A percentile compares a stretch with the other conserved stretches of the same genome.
These are phyloP conservation scores for Clarias magur DNA, from an alignment of 2,113 vertebrate genomes.

Conservation along the genomic window DNA sequence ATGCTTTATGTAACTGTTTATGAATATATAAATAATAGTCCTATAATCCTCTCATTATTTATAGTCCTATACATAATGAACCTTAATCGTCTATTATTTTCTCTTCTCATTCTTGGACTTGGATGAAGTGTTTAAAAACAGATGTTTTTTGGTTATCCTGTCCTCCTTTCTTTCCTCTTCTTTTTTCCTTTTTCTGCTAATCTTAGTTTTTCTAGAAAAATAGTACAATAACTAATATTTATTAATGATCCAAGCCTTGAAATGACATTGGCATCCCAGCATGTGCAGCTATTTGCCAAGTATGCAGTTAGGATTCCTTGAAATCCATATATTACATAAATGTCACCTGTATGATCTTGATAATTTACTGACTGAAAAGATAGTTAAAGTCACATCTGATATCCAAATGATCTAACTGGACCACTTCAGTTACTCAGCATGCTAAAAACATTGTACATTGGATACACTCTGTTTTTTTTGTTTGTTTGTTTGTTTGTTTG, in stretches of 20 bases:
- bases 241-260: neutral
- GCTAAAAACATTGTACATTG: neutral
- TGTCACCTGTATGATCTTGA: neutral
- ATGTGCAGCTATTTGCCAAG: neutral
- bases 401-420: neutral
- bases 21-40: neutral
- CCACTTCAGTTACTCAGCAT: neutral
- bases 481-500: neutral
- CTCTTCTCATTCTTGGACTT: neutral
- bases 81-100: neutral
- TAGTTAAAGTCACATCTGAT: neutral
- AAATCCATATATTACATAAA: conserved; percentile 13
- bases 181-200: neutral
- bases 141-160: conserved; percentile 58
- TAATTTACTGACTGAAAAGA: neutral
- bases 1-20: neutral
- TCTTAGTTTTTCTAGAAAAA: neutral
- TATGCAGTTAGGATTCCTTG: neutral
- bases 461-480: neutral
- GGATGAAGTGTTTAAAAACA: conserved; percentile 28
- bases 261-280: neutral
- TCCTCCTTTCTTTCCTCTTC: neutral
- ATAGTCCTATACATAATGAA: neutral
- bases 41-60: no score
- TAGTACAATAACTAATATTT: conserved; percentile 3